phyloP scores from a whole-genome alignment of 2,888 invertebrate genomes.

The Drosophila rellima region DNA sequence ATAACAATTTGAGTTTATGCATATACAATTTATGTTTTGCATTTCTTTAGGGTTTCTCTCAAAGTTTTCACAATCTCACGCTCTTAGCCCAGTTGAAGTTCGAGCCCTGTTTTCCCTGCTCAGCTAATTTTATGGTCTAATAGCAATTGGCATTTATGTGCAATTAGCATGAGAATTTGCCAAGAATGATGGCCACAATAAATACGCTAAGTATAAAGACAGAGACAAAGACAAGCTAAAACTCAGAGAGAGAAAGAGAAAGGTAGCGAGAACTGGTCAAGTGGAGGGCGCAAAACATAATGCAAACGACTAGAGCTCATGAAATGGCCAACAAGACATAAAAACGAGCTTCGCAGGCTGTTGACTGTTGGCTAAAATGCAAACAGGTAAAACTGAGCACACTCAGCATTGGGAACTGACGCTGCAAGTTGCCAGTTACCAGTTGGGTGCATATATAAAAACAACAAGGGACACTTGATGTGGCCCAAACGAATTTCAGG shows the following conservation, averaged over 20 bases:
- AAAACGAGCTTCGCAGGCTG: slow-evolving; percentile 30
- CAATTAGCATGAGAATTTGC: slow-evolving; percentile 53
- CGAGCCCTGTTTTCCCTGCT: neutral
- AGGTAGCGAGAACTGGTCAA: slow-evolving; percentile 41
- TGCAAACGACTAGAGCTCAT: slow-evolving; percentile 58
- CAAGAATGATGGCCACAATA: slow-evolving; percentile 37
- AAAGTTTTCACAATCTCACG: slow-evolving; percentile 22
- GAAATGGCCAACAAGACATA: slow-evolving; percentile 44
- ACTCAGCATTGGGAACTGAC: slow-evolving; percentile 30
- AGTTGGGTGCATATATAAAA: slow-evolving; percentile 28
- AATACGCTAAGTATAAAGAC: slow-evolving; percentile 42
- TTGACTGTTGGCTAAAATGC: slow-evolving; percentile 41
- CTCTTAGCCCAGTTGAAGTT: slow-evolving; percentile 1
- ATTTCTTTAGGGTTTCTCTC: slow-evolving; percentile 11
- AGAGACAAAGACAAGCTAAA: neutral
- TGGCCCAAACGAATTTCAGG: slow-evolving; percentile 44
- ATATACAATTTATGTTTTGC: slow-evolving; percentile 59
- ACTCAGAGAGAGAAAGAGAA: neutral
- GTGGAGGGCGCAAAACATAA: slow-evolving; percentile 42
- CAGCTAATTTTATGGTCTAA: slow-evolving; percentile 51
- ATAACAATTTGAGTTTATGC: slow-evolving; percentile 71
- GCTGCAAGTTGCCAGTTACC: slow-evolving; percentile 42
- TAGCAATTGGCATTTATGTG: slow-evolving; percentile 53
- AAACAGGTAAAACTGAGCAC: slow-evolving; percentile 53
- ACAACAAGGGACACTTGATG: slow-evolving; percentile 48